These are phyloP conservation scores for Aldabrachelys gigantea DNA, from an alignment of 2,113 vertebrate species.

Conservation along the genomic window DNA sequence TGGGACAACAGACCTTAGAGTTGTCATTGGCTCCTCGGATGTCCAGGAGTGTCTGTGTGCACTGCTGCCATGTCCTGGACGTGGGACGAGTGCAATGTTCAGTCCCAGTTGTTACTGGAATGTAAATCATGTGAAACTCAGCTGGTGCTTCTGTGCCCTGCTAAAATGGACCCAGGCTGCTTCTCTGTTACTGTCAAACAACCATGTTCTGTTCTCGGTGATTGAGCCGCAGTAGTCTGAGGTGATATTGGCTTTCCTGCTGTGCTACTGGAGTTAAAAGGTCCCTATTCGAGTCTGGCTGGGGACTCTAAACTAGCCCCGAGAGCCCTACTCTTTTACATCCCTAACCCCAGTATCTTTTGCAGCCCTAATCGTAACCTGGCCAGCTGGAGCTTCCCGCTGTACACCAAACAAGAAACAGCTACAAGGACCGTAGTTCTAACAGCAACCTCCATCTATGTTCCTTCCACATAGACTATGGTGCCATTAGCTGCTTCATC, in stretches of 20 bases:
- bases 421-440: fast-evolving
- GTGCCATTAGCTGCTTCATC: not conserved
- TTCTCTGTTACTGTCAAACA: not conserved
- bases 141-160: not conserved
- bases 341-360: too few relatives aligned
- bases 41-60: not conserved
- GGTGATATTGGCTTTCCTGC: not conserved
- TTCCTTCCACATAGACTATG: not conserved
- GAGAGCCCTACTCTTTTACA: too few relatives aligned
- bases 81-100: not conserved
- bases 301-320: too few relatives aligned
- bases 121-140: not conserved
- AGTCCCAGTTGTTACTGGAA: not conserved
- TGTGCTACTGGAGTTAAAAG: not conserved
- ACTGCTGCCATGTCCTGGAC: not conserved
- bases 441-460: not conserved
- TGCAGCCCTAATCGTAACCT: too few relatives aligned
- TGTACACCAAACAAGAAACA: not conserved
- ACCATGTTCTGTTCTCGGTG: not conserved
- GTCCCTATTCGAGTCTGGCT: not conserved
- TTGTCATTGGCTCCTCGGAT: not conserved
- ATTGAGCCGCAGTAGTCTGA: not conserved
- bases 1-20: not conserved
- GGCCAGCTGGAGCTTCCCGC: too few relatives aligned
- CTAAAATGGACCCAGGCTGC: not conserved